Conservation (phyloP, 2,888 invertebrate genomes). For the Cephus nigrinus region DNA sequence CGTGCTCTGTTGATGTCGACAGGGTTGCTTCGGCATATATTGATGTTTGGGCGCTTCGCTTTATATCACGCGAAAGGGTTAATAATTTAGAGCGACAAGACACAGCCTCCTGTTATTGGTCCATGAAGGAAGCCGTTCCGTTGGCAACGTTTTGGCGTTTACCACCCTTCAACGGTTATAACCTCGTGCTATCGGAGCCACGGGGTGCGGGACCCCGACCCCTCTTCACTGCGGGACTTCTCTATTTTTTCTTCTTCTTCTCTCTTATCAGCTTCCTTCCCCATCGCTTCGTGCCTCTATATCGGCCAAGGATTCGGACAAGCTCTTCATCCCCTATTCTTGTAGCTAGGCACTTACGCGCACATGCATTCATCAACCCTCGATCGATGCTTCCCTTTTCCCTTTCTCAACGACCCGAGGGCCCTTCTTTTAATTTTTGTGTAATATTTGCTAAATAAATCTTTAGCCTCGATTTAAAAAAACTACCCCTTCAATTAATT, state of each 20-base stretch:
- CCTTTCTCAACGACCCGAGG: too few relatives aligned
- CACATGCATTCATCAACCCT: neutral
- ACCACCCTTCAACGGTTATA: conserved; percentile 25
- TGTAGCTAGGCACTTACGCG: neutral
- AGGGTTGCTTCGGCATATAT: neutral
- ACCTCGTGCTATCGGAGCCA: conserved; percentile 17
- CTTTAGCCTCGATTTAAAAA: neutral
- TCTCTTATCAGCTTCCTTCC: neutral
- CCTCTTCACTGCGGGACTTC: conserved; percentile 21
- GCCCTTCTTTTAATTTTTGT: neutral
- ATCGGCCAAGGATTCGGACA: neutral
- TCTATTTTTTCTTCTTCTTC: conserved; percentile 15
- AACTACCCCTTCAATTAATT: neutral
- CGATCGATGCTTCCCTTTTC: neutral
- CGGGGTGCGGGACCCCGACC: neutral
- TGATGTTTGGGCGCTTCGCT: neutral
- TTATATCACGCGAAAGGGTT: conserved; percentile 26
- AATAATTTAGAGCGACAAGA: conserved; percentile 62
- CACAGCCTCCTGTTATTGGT: conserved; percentile 56
- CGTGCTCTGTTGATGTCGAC: neutral
- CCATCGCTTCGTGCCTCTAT: neutral
- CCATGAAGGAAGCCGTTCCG: conserved; percentile 54
- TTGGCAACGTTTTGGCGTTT: conserved; percentile 34
- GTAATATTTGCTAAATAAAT: neutral
- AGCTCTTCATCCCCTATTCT: neutral